A percentile compares a stretch with the other conserved stretches of the same genome.
Conservation (phyloP, 53 echinoderm and acorn worm species). For the Patiria pectinifera region DNA sequence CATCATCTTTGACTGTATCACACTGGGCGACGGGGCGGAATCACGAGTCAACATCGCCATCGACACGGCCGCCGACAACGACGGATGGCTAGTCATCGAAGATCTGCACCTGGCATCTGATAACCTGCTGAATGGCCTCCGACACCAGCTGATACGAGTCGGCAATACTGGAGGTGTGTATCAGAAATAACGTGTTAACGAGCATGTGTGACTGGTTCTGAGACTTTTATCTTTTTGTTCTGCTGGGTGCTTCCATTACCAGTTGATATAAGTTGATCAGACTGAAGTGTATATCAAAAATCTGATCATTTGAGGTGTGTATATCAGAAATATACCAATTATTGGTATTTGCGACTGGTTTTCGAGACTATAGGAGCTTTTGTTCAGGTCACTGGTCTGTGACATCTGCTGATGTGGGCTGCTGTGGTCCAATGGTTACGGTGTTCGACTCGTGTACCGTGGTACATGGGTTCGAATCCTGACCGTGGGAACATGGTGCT, state of each 20-base stretch:
- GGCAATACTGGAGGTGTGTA: slow-evolving; percentile 92
- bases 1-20: slow-evolving; percentile 79
- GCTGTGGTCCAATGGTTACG: too few relatives aligned
- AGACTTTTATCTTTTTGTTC: background rate
- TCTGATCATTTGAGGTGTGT: too few relatives aligned
- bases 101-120: slow-evolving; percentile 87
- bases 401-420: too few relatives aligned
- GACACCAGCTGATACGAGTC: slow-evolving; percentile 87
- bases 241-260: background rate
- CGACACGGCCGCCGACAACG: slow-evolving; percentile 88
- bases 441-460: too few relatives aligned
- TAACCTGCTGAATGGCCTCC: slow-evolving; percentile 68
- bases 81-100: slow-evolving; percentile 89
- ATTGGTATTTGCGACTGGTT: too few relatives aligned
- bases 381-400: too few relatives aligned
- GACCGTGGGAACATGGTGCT: too few relatives aligned
- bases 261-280: too few relatives aligned
- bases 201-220: background rate
- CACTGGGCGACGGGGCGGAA: slow-evolving; percentile 87
- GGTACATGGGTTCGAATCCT: too few relatives aligned
- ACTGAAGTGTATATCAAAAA: too few relatives aligned
- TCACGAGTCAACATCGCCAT: slow-evolving; percentile 84
- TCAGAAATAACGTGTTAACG: background rate
- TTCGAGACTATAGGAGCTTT: too few relatives aligned
- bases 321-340: too few relatives aligned